phyloP scores from a whole-genome alignment of 2,888 invertebrate species.

The Campoplex capitator region DNA sequence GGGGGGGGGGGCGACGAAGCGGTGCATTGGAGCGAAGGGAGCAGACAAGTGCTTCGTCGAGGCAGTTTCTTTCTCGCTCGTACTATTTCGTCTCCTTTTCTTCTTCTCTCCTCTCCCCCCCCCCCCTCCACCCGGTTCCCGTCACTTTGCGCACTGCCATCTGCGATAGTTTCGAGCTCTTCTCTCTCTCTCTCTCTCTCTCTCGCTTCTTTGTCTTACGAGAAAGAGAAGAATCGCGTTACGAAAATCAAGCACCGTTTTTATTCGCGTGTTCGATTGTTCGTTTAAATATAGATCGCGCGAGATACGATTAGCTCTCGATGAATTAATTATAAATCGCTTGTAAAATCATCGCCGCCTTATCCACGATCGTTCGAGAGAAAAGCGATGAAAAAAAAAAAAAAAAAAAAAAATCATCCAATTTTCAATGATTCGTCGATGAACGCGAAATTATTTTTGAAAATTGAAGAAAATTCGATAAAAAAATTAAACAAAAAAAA shows the following conservation, averaged over 20 bases:
- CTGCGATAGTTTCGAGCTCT: slow-evolving; percentile 7
- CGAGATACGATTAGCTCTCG: not conserved
- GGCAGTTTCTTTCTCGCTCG: slow-evolving; percentile 12
- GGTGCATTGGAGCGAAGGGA: slow-evolving; percentile 8
- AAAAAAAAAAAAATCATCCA: no score
- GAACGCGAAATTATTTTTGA: no score
- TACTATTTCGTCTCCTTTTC: not conserved
- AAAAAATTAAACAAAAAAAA: no score
- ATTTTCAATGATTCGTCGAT: no score
- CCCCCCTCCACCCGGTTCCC: not conserved
- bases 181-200: not conserved
- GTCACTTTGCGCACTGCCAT: not conserved
- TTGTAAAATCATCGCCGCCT: no score
- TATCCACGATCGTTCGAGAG: no score
- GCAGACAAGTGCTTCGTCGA: slow-evolving; percentile 22
- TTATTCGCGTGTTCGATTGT: not conserved
- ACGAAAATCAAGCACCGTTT: slow-evolving; percentile 8
- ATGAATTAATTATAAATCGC: not conserved
- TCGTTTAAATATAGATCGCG: not conserved
- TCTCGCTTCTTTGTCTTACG: not conserved
- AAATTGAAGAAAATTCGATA: no score
- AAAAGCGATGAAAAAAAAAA: no score
- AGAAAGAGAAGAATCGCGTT: not conserved
- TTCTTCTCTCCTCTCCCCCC: slow-evolving; percentile 3
- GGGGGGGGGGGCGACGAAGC: not conserved